A percentile compares a stretch with the other conserved stretches of the same genome.
Conservation (phyloP, 2,113 vertebrate species). For the Scartelaos histophorus region DNA sequence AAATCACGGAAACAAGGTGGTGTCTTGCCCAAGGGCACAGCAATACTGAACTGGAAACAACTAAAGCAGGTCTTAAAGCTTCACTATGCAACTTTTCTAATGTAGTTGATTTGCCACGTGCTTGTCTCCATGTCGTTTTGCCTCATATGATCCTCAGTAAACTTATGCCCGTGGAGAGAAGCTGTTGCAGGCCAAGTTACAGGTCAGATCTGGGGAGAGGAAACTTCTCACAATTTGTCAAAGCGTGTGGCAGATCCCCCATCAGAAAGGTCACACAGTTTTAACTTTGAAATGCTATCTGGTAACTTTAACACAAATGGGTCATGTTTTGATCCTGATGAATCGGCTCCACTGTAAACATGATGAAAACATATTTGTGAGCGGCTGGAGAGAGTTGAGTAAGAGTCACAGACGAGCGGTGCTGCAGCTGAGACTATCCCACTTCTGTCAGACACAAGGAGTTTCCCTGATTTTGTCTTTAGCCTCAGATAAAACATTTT, state of each 20-base stretch:
- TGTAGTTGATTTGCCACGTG: too few relatives aligned
- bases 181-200: too few relatives aligned
- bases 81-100: too few relatives aligned
- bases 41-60: not conserved
- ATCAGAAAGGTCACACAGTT: too few relatives aligned
- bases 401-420: slow-evolving; percentile 17
- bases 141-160: too few relatives aligned
- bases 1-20: too few relatives aligned
- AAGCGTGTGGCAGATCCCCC: too few relatives aligned
- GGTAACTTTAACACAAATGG: not conserved
- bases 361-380: slow-evolving; percentile 3
- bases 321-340: not conserved
- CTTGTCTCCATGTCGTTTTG: too few relatives aligned
- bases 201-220: too few relatives aligned
- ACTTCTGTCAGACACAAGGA: not conserved
- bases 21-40: not conserved
- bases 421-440: slow-evolving; percentile 18
- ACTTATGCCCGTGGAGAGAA: too few relatives aligned
- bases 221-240: too few relatives aligned
- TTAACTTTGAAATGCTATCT: not conserved
- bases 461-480: not conserved
- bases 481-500: not conserved
- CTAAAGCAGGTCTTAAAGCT: too few relatives aligned
- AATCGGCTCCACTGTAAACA: not conserved
- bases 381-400: slow-evolving; percentile 1